Conservation (phyloP, 2,888 invertebrate genomes). For the Flexamia atlantica region DNA sequence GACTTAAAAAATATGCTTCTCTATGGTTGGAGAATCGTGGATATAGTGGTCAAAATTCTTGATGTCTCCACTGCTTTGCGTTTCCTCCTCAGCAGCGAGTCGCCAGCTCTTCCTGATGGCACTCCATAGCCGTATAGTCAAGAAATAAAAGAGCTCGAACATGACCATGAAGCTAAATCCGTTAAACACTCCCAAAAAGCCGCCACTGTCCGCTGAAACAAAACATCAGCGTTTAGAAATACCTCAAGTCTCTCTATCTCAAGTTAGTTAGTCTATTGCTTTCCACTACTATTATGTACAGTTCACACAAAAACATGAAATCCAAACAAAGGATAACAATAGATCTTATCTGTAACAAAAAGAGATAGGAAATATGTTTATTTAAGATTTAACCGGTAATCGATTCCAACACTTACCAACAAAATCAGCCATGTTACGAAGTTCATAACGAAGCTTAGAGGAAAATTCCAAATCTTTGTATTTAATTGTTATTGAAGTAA, state of each 20-base stretch:
- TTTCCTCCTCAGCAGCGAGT: background rate
- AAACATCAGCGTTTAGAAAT: too few relatives aligned
- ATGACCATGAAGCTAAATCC: constrained; percentile 26
- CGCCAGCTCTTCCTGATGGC: background rate
- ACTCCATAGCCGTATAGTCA: background rate
- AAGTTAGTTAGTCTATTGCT: too few relatives aligned
- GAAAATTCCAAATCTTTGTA: constrained; percentile 14
- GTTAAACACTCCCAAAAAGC: constrained; percentile 17
- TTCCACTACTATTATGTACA: too few relatives aligned
- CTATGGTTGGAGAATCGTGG: too few relatives aligned
- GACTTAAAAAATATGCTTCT: too few relatives aligned
- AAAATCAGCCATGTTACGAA: constrained; percentile 10
- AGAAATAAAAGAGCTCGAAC: constrained; percentile 17
- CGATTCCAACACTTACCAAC: background rate
- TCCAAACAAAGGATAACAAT: too few relatives aligned
- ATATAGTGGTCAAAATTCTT: background rate
- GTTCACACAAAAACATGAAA: too few relatives aligned
- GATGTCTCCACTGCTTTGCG: background rate
- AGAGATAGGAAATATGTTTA: too few relatives aligned
- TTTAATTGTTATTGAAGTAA: background rate
- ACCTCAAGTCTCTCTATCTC: too few relatives aligned
- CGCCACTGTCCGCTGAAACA: background rate
- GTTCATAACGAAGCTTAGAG: background rate
- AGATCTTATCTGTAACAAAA: too few relatives aligned
- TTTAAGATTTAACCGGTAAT: too few relatives aligned